These are phyloP conservation scores for Vanessa atalanta DNA, from an alignment of 1,140 invertebrate genomes.

Conservation along the genomic window DNA sequence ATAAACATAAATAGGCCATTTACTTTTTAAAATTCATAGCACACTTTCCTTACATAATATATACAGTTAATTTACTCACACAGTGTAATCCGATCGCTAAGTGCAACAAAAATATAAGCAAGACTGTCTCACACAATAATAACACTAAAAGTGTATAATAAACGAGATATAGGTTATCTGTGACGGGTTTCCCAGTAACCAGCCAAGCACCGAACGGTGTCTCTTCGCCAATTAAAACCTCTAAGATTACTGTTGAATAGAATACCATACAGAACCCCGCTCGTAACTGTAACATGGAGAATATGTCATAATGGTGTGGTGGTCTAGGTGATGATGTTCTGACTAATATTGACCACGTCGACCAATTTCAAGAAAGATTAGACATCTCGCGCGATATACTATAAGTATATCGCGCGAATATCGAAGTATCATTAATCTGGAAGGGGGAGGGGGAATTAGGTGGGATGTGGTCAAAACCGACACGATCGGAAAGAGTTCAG, in stretches of 20 bases:
- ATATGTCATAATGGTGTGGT: not conserved
- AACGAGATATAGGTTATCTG: not conserved
- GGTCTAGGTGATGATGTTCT: too few relatives aligned
- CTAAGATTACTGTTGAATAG: constrained; percentile 9
- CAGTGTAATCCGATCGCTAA: constrained; percentile 2
- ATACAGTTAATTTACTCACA: not conserved
- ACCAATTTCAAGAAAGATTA: too few relatives aligned
- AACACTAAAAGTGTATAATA: constrained; percentile 1
- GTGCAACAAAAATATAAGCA: constrained; percentile 14
- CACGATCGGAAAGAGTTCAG: too few relatives aligned
- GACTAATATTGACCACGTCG: too few relatives aligned
- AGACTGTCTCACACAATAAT: constrained; percentile 4
- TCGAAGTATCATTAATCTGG: too few relatives aligned
- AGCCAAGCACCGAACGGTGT: constrained; percentile 13
- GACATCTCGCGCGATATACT: too few relatives aligned
- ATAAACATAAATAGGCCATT: too few relatives aligned
- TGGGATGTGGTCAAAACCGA: too few relatives aligned
- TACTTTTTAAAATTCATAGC: too few relatives aligned
- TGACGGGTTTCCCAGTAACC: not conserved
- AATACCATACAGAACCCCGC: constrained; percentile 15
- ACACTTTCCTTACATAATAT: too few relatives aligned
- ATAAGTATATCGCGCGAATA: too few relatives aligned
- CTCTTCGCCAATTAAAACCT: constrained; percentile 7
- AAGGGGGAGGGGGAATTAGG: too few relatives aligned
- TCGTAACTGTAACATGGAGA: constrained; percentile 15